These are phyloP conservation scores for Drosophila barbarae DNA, from an alignment of 2,888 invertebrate genomes.

Conservation along the genomic window DNA sequence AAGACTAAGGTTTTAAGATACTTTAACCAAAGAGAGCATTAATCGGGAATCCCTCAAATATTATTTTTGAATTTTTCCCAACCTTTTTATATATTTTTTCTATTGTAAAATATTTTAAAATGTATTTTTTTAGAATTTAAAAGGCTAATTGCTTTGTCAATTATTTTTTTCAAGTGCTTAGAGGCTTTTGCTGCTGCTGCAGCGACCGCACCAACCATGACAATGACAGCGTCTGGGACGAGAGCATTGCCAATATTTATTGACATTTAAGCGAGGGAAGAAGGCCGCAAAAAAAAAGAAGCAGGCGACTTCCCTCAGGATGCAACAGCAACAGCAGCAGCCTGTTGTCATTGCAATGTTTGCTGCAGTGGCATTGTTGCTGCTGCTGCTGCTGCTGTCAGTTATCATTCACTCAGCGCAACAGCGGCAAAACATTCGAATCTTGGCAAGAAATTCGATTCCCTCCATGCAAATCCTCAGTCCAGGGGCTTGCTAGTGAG, in stretches of 20 bases:
- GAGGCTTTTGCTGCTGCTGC: slow-evolving; percentile 2
- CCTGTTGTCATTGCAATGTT: slow-evolving; percentile 32
- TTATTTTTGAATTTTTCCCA: too few relatives aligned
- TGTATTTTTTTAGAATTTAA: background rate
- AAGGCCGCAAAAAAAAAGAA: slow-evolving; percentile 23
- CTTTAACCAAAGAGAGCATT: too few relatives aligned
- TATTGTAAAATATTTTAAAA: too few relatives aligned
- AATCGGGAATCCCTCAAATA: too few relatives aligned
- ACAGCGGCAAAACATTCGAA: slow-evolving; percentile 25
- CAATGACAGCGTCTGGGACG: slow-evolving; percentile 44
- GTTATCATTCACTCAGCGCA: slow-evolving; percentile 75
- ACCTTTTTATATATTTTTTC: too few relatives aligned
- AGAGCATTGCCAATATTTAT: slow-evolving; percentile 69
- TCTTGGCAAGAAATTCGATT: slow-evolving; percentile 36
- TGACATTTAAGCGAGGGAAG: slow-evolving; percentile 66
- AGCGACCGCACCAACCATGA: slow-evolving; percentile 36
- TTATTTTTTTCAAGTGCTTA: slow-evolving; percentile 7
- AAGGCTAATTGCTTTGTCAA: background rate
- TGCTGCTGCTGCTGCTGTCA: slow-evolving; percentile 56
- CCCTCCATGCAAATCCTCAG: slow-evolving; percentile 35
- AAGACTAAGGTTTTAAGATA: too few relatives aligned
- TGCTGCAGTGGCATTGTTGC: slow-evolving; percentile 18
- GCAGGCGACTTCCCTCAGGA: slow-evolving; percentile 50
- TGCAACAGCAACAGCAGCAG: slow-evolving; percentile 40
- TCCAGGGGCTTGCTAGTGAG: slow-evolving; percentile 10